Evolutionary conservation across 2,888 invertebrate genomes (phyloP), one percentile per base, ranked within the genome.

Genomic region (Troides oblongomaculatus): DNA sequence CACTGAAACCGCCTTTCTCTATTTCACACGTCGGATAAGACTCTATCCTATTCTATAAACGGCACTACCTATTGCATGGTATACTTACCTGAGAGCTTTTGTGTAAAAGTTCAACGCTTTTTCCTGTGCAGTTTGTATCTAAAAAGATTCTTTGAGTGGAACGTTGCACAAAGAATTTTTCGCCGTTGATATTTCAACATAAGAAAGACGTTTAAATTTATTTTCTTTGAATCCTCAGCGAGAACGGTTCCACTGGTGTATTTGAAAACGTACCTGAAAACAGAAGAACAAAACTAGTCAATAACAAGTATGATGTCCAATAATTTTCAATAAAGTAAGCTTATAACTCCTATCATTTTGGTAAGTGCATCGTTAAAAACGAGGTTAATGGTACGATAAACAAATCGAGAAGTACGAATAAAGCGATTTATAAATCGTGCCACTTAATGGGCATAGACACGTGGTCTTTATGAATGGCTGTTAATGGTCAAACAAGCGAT

Each of bases 11-110:
- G 69, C 77, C 77, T 87, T 86, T 82, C 75, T 78, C 85, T 79
- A 77, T 89, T 84, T 85, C 90, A 81, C 81, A 76, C 79, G 77
- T 79, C 79, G 83, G 83, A 84, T 85, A 86, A 88, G 86, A 87
- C 84, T 84, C 77, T 81, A 82, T 87, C 83, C 86, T 82, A 87
- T 89, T 89, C 87, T 90, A 92, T 89, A 90, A 87, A 83, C 86
- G 85, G 85, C 82, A 83, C 86, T 87, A 87, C 86, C 86, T 88
- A 89, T 87, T 86, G 79, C 81, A 81, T 79, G 83, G 83, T 85
- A 88, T 87, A 87, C 85, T 88, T 92, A 92, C 92, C 92, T 92
- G 92, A 88, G 89, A 84, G 90, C 90, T 90, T 92, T 92, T 92
- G 92, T 90, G 84, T 88, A 87, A 87, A 90, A 92, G 90, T 91